phyloP scores from a whole-genome alignment of 2,797 vertebrate genomes.

The Poecilia wingei region DNA sequence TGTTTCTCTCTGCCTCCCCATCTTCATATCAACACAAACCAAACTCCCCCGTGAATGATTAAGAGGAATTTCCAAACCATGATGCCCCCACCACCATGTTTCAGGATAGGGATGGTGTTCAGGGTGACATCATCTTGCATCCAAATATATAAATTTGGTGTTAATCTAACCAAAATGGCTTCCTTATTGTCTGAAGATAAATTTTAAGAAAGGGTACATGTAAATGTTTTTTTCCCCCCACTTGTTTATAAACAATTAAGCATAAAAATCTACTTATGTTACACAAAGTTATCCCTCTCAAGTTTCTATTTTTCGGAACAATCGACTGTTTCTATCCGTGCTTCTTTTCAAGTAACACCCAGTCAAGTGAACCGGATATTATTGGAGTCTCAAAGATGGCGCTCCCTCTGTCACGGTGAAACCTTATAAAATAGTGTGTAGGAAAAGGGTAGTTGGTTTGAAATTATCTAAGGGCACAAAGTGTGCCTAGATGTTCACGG shows the following conservation, averaged over 20 bases:
- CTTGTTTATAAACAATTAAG: not conserved
- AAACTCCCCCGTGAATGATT: not conserved
- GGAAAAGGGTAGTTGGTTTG: not conserved
- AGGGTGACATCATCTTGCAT: not conserved
- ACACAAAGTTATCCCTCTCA: not conserved
- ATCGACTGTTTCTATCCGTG: conserved; percentile 40
- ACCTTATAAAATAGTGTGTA: fast-evolving
- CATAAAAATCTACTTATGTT: not conserved
- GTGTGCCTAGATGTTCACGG: not conserved
- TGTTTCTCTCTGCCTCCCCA: not conserved
- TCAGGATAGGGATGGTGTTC: not conserved
- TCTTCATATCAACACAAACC: not conserved
- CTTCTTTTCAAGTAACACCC: conserved; percentile 6
- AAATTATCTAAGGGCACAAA: not conserved
- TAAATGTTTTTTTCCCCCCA: not conserved
- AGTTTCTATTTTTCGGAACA: not conserved
- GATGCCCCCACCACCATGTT: not conserved
- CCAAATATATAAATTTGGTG: not conserved
- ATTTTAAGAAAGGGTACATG: not conserved
- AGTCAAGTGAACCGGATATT: conserved; percentile 55
- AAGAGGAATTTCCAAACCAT: not conserved
- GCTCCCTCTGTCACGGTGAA: conserved; percentile 32
- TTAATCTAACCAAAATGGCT: not conserved
- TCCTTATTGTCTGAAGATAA: not conserved
- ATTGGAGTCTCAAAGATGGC: conserved; percentile 71